Base-by-base conservation (phyloP, 2,113 vertebrate genomes). In the Phasianus colchicus region DNA sequence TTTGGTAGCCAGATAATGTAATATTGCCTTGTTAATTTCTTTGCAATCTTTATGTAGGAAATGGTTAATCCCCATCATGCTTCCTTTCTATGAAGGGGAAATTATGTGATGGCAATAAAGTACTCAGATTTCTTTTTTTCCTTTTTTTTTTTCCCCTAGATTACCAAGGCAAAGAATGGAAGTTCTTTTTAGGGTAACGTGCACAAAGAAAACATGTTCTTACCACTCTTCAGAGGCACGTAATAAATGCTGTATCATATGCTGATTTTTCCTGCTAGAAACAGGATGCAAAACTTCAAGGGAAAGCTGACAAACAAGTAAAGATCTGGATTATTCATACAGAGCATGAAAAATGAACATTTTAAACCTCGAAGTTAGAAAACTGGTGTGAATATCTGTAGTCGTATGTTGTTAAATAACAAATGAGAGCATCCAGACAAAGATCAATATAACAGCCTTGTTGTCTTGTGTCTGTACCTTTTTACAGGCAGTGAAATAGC, bases 401-500 rank as follows among this genome's bases (percentile, higher is more conserved):
- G 32, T 47, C 30, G 22, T 86, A 2, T 4, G 48, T 43, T 79
- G 16, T 66, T 83, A 57, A 54, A 77, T 70, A 86, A 43, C 57
- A 90, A 84, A 88, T 0, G 0, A 79, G 57, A 25, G 11, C 45
- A 72, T 84, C 16, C n/a, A 70, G 54, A 85, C 54, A 45, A 71
- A 83, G 87, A 74, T 40, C 3, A 86, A 60, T 19, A 86, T 43
- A 93, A 36, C 43, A 50, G 30, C 42, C 50, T 58, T 67, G 6
- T 90, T 95, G 65, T 85, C 21, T 27, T 91, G 19, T 70, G 36
- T 27, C 11, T 50, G 25, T 66, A 19, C n/a, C 73, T 96, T 89
- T 92, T 92, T 61, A 92, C 38, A 71, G 55, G 40, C 75, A 78
- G 3, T 91, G 76, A 48, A 90, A 32, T 88, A 81, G 73, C 67